Conservation (phyloP, 2,888 invertebrate species). For the Drosophila niveifrons region DNA sequence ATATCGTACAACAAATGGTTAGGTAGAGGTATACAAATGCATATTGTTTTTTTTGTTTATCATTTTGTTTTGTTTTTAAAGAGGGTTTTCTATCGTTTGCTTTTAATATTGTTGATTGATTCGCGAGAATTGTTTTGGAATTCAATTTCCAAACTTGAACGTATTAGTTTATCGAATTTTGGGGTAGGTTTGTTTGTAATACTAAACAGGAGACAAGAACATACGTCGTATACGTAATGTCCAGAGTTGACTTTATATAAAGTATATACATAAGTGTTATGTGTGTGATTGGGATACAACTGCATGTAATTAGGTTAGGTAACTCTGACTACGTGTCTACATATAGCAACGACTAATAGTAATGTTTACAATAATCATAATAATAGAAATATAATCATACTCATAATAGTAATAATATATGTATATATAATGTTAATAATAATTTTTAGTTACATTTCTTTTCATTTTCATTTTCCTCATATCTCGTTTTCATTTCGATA, state of each 20-base stretch:
- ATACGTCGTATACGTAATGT: not conserved
- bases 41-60: constrained; percentile 18
- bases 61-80: not conserved
- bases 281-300: constrained; percentile 3
- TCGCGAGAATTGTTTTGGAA: constrained; percentile 10
- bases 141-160: not conserved
- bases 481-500: constrained; percentile 21
- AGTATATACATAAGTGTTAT: not conserved
- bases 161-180: not conserved
- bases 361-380: constrained; percentile 21
- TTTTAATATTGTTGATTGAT: constrained; percentile 5
- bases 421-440: constrained; percentile 21
- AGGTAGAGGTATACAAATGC: constrained; percentile 57
- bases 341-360: constrained; percentile 40
- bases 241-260: constrained; percentile 2
- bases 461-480: constrained; percentile 27
- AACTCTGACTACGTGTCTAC: constrained; percentile 39
- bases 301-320: constrained; percentile 10
- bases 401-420: constrained; percentile 29
- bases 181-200: not conserved
- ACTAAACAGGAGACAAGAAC: constrained; percentile 6
- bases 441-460: constrained; percentile 45
- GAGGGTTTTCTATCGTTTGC: constrained; percentile 19
- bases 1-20: constrained; percentile 41
- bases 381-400: constrained; percentile 27